These are phyloP conservation scores for Uloborus plumipes DNA, from an alignment of 2,888 invertebrate genomes.

Conservation along the genomic window DNA sequence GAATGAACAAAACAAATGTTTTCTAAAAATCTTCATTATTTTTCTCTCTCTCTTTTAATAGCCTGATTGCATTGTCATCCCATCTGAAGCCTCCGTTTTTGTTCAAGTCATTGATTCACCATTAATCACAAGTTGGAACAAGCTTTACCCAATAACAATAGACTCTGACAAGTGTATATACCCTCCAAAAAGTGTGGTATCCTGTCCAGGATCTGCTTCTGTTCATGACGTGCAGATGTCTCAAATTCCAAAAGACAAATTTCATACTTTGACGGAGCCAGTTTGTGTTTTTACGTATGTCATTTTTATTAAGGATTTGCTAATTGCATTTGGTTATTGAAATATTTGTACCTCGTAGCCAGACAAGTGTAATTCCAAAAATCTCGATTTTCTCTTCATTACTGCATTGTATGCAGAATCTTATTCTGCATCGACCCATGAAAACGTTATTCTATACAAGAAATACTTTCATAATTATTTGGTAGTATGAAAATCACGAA, in stretches of 20 bases:
- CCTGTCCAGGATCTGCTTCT: constrained; percentile 84
- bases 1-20: too few species aligned
- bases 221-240: constrained; percentile 94
- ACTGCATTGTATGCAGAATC: too few species aligned
- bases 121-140: constrained; percentile 82
- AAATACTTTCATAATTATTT: too few species aligned
- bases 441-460: too few species aligned
- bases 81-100: constrained; percentile 86
- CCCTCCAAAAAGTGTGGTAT: constrained; percentile 73
- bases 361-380: too few species aligned
- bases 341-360: too few species aligned
- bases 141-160: constrained; percentile 74
- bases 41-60: constrained; percentile 68
- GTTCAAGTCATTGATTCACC: constrained; percentile 88
- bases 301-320: background rate
- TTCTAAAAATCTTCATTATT: too few species aligned
- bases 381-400: too few species aligned
- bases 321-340: background rate
- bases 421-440: too few species aligned
- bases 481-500: too few species aligned
- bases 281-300: constrained; percentile 77
- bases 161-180: constrained; percentile 68
- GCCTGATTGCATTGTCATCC: constrained; percentile 88
- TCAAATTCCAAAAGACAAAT: constrained; percentile 78
- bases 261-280: constrained; percentile 81